Evolutionary conservation across 2,113 vertebrate genomes (phyloP).

Genomic region (Anoura caudifer): DNA sequence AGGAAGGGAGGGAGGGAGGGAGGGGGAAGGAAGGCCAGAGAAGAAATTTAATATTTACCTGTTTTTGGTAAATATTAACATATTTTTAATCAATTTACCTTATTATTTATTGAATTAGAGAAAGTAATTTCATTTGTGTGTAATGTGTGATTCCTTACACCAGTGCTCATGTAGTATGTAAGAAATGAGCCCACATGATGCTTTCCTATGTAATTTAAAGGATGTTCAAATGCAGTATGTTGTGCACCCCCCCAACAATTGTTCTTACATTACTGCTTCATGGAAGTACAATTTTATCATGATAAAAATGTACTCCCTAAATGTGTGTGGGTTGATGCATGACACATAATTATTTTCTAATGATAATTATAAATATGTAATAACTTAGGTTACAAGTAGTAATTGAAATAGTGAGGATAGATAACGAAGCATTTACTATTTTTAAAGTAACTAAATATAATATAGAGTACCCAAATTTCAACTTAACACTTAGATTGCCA

Average conservation of each 20-base stretch:
- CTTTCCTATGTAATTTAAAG: background rate
- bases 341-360: constrained; percentile 52
- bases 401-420: constrained; percentile 12
- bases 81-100: background rate
- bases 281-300: constrained; percentile 48
- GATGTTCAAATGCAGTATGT: no score
- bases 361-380: background rate
- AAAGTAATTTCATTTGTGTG: background rate
- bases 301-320: constrained; percentile 65
- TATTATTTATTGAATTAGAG: background rate
- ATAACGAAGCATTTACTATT: background rate
- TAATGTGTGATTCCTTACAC: background rate
- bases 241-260: background rate
- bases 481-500: constrained; percentile 43
- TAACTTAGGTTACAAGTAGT: background rate
- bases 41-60: background rate
- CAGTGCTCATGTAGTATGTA: background rate
- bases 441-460: constrained; percentile 47
- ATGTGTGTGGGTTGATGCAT: constrained; percentile 27
- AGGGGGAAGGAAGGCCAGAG: background rate
- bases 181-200: background rate
- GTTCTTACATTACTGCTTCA: background rate
- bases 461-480: constrained; percentile 33
- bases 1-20: background rate
- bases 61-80: background rate